phyloP scores from a whole-genome alignment of 2,888 invertebrate genomes.

The Chaetoderma sp. region DNA sequence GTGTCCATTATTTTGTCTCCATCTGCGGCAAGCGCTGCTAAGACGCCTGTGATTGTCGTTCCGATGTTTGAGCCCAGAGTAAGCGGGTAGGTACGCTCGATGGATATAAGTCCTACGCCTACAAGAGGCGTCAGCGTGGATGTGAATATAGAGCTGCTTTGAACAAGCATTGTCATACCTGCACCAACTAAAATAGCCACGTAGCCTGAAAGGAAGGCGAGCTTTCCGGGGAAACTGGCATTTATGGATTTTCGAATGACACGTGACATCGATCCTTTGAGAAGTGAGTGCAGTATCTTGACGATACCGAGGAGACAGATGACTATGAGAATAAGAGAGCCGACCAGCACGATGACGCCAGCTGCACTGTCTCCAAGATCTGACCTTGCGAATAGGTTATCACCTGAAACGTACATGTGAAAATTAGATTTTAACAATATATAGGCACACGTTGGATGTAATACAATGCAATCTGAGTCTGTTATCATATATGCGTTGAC shows the following conservation, averaged over 20 bases:
- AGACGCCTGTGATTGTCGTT: slow-evolving; percentile 73
- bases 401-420: slow-evolving; percentile 36
- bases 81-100: slow-evolving; percentile 74
- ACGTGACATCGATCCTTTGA: slow-evolving; percentile 55
- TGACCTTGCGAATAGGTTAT: slow-evolving; percentile 41
- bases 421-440: neutral
- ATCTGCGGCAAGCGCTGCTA: slow-evolving; percentile 71
- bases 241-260: slow-evolving; percentile 60
- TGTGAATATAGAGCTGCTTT: slow-evolving; percentile 74
- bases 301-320: slow-evolving; percentile 72
- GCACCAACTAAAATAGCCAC: slow-evolving; percentile 72
- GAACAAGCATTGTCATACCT: slow-evolving; percentile 73
- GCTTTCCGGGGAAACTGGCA: slow-evolving; percentile 62
- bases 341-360: slow-evolving; percentile 71
- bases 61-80: slow-evolving; percentile 75
- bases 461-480: neutral
- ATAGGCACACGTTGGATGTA: neutral
- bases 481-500: neutral
- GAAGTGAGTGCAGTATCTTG: slow-evolving; percentile 68
- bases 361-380: slow-evolving; percentile 61
- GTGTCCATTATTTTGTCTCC: slow-evolving; percentile 57
- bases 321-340: slow-evolving; percentile 71
- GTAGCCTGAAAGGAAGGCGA: slow-evolving; percentile 71
- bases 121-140: slow-evolving; percentile 75
- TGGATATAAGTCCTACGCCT: slow-evolving; percentile 72